Conservation (phyloP, 2,797 vertebrate genomes). For the Aphelocoma californica region DNA sequence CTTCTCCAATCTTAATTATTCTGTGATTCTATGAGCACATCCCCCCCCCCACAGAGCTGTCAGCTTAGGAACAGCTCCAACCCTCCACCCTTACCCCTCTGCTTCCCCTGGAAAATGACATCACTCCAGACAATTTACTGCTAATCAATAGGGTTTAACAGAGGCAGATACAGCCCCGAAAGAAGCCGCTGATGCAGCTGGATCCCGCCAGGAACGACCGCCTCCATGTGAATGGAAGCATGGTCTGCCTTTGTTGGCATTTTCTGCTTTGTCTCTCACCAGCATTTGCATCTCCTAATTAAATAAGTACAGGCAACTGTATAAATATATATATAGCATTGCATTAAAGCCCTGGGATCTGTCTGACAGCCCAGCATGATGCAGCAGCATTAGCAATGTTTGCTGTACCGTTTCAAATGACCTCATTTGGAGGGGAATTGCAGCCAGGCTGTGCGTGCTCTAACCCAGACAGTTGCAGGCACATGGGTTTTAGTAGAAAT, state of each 20-base stretch:
- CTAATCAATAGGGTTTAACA: slow-evolving; percentile 48
- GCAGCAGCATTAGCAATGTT: slow-evolving; percentile 28
- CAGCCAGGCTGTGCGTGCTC: not conserved
- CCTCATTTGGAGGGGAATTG: slow-evolving; percentile 21
- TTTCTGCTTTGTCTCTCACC: slow-evolving; percentile 46
- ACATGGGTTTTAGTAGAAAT: slow-evolving; percentile 24
- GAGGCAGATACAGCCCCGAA: not conserved
- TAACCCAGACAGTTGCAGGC: slow-evolving; percentile 40
- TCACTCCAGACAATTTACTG: not conserved
- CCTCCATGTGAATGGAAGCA: not conserved
- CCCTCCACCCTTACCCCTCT: not conserved
- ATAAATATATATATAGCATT: not conserved
- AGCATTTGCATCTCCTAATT: slow-evolving; percentile 30
- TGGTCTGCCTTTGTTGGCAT: slow-evolving; percentile 36
- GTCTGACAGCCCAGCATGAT: slow-evolving; percentile 42
- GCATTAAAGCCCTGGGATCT: slow-evolving; percentile 20
- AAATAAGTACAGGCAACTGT: not conserved
- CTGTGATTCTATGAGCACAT: not conserved
- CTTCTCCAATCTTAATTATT: not conserved
- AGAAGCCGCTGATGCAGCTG: slow-evolving; percentile 48
- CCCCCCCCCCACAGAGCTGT: rapidly evolving
- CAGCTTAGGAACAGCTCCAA: not conserved
- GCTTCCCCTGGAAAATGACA: not conserved
- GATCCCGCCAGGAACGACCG: not conserved
- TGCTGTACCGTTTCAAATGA: not conserved